Evolutionary conservation across 2,797 vertebrate genomes (phyloP), one percentile per base, ranked within the genome.

Genomic region (Acanthornis magna): DNA sequence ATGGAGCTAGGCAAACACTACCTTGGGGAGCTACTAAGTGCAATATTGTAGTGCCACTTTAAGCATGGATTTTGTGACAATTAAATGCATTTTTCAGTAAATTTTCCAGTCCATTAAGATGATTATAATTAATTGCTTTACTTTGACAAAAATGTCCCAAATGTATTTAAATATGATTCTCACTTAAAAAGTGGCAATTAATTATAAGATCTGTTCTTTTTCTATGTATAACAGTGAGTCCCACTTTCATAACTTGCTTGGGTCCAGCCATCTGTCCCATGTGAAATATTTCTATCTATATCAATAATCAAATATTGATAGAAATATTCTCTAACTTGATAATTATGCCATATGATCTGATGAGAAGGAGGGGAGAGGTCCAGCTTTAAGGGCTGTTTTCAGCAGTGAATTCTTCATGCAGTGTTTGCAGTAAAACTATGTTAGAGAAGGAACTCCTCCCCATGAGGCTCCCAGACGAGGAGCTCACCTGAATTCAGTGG

Each of bases 1-100:
- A 87, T 38, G 70, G 29, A 93, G 63, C 67, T 82, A 63, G 67
- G 60, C 66, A 95, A 88, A 82, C 60, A 53, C 67, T 73, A 48
- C 61, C 80, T 58, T 57, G 42, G 80, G 70, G 71, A 85, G 23
- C 29, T 80, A 30, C 43, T 67, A 61, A 76, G 42, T 60, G 36
- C 78, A 66, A 51, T 66, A 68, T 22, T 90, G 65, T 38, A 66
- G 47, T 79, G 63, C 91, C 60, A 89, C 13, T 88, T 88, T 42
- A 70, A 62, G 51, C 32, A 23, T 76, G 40, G 60, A 15, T 91
- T 95, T 88, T 60, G 29, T 62, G 66, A 88, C 72, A 76, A 77
- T 43, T 82, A 58, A 61, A 70, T 43, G 51, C 47, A 26, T 86
- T 80, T 89, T 80, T 38, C 29, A 34, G 67, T 76, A 78, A 29